A percentile compares a stretch with the other conserved stretches of the same genome.
Evolutionary conservation across 2,113 vertebrate genomes (phyloP).

Genomic region (Rhizomys pruinosus): DNA sequence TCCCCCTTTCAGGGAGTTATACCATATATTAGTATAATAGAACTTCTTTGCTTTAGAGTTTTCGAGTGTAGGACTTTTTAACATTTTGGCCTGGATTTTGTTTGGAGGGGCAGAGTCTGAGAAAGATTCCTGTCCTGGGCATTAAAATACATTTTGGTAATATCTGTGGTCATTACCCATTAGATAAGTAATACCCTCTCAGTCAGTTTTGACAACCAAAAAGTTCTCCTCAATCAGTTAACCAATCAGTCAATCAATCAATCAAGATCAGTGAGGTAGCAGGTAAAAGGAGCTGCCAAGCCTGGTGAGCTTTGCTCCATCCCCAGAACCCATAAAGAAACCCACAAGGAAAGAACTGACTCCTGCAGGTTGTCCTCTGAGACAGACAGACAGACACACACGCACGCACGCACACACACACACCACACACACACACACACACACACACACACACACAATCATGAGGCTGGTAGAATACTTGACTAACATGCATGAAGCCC

Average conservation of each 20-base stretch:
- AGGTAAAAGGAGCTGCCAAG: neutral
- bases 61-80: neutral
- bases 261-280: neutral
- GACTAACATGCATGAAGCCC: no score
- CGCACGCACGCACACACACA: no score
- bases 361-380: neutral
- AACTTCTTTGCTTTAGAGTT: slow-evolving; percentile 1
- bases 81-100: neutral
- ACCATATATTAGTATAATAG: neutral
- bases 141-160: neutral
- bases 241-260: no score
- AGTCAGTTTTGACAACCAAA: neutral
- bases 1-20: neutral
- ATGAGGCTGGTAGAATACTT: no score
- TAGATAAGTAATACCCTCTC: neutral
- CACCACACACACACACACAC: no score
- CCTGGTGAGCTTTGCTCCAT: neutral
- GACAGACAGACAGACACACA: no score
- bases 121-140: neutral
- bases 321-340: neutral
- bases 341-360: neutral
- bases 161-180: neutral
- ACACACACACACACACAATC: no score
- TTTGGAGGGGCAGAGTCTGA: neutral
- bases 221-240: neutral